Evolutionary conservation across 2,113 vertebrate species (phyloP).

Genomic region (Pelusios castaneus): DNA sequence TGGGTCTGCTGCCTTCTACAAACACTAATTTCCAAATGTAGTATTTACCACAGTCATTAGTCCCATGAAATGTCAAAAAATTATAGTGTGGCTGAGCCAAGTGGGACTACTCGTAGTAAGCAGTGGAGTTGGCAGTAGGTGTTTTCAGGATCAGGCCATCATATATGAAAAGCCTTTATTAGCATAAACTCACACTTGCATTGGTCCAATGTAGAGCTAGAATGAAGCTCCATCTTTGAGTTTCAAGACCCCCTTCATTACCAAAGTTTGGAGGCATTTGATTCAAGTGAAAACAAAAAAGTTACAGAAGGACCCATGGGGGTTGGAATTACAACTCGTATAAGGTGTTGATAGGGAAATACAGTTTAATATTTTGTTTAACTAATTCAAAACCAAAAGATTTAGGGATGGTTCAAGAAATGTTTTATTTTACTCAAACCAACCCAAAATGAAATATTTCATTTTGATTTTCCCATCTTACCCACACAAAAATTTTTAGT

Average conservation of each 20-base stretch:
- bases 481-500: neutral
- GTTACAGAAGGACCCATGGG: neutral
- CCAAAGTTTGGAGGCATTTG: neutral
- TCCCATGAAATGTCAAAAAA: neutral
- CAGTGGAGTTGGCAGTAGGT: neutral
- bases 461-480: neutral
- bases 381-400: neutral
- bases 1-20: neutral
- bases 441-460: slow-evolving; percentile 18
- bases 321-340: neutral
- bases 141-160: neutral
- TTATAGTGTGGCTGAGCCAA: neutral
- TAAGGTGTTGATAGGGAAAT: neutral
- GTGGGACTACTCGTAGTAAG: neutral
- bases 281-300: neutral
- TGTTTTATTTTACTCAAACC: slow-evolving; percentile 26
- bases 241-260: neutral
- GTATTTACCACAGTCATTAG: neutral
- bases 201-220: neutral
- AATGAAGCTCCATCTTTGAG: accelerated
- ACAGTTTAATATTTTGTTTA: neutral
- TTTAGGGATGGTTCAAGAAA: neutral
- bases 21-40: neutral
- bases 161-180: neutral
- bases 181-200: accelerated